Percentiles rank a stretch among this genome's conserved stretches.
These are phyloP conservation scores for Pogonocichla stellata DNA, from an alignment of 2,113 vertebrate species.

Conservation along the genomic window DNA sequence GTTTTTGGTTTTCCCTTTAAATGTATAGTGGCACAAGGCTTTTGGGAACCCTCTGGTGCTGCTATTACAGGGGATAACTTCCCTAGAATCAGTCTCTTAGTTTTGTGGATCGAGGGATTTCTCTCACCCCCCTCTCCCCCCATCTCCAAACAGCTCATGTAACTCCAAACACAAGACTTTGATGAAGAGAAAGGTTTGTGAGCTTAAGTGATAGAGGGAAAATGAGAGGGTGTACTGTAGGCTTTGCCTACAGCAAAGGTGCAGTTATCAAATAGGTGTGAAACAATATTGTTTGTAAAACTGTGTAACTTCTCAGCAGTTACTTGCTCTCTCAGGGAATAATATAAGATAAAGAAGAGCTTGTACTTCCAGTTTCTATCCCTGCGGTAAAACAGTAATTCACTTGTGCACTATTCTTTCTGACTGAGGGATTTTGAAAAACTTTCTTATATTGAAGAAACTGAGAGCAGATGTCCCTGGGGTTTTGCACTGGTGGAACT, in stretches of 20 bases:
- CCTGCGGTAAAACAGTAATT: not conserved
- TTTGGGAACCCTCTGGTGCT: not conserved
- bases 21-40: not conserved
- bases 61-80: not conserved
- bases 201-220: not conserved
- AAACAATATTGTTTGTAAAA: not conserved
- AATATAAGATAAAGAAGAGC: not conserved
- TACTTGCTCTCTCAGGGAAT: not conserved
- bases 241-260: not conserved
- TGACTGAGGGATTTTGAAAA: not conserved
- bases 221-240: not conserved
- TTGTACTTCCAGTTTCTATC: not conserved
- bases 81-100: not conserved
- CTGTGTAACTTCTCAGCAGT: not conserved
- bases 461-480: not conserved
- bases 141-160: not conserved
- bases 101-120: not conserved
- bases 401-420: not conserved
- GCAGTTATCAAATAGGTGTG: not conserved
- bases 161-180: not conserved
- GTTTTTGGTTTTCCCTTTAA: not conserved
- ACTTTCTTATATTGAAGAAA: not conserved
- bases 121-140: rapidly evolving
- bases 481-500: not conserved
- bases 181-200: not conserved